Percentiles rank a stretch among this genome's conserved stretches.
phyloP scores from a whole-genome alignment of 2,888 invertebrate species.

The Rotaria macrura region DNA sequence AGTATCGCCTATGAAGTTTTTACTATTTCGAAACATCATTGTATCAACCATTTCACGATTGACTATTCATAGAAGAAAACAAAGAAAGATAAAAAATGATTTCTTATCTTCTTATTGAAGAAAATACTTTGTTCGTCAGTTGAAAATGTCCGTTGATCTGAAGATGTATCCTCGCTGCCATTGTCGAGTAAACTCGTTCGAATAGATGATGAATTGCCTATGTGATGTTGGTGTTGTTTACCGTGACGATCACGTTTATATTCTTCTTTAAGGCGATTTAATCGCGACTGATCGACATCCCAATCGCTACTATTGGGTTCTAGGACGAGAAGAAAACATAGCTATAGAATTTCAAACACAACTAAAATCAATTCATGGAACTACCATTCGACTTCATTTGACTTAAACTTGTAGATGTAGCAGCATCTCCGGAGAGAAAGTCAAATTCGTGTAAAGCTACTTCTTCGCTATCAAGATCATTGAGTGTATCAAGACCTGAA shows the following conservation, averaged over 20 bases:
- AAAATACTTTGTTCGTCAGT: neutral
- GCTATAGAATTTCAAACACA: neutral
- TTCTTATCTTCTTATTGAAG: neutral
- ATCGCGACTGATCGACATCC: slow-evolving; percentile 48
- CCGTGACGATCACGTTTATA: slow-evolving; percentile 46
- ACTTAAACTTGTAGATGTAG: slow-evolving; percentile 35
- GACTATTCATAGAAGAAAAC: neutral
- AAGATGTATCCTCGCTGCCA: slow-evolving; percentile 2
- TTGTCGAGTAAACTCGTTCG: neutral
- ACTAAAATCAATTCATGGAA: slow-evolving; percentile 22
- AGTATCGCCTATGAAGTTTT: slow-evolving; percentile 28
- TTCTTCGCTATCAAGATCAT: slow-evolving; percentile 12
- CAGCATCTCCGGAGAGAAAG: neutral
- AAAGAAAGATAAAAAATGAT: neutral
- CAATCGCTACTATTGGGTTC: slow-evolving; percentile 44
- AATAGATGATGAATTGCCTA: neutral
- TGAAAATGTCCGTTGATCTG: neutral
- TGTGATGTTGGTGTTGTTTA: neutral
- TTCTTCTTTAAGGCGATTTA: slow-evolving; percentile 51
- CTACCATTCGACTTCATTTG: slow-evolving; percentile 38
- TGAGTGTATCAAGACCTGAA: neutral
- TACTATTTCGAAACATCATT: slow-evolving; percentile 19
- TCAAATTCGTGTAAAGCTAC: slow-evolving; percentile 14
- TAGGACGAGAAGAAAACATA: slow-evolving; percentile 38
- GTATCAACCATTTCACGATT: slow-evolving; percentile 14